phyloP scores from a whole-genome alignment of 2,888 invertebrate species.

The Torymus tubicola region DNA sequence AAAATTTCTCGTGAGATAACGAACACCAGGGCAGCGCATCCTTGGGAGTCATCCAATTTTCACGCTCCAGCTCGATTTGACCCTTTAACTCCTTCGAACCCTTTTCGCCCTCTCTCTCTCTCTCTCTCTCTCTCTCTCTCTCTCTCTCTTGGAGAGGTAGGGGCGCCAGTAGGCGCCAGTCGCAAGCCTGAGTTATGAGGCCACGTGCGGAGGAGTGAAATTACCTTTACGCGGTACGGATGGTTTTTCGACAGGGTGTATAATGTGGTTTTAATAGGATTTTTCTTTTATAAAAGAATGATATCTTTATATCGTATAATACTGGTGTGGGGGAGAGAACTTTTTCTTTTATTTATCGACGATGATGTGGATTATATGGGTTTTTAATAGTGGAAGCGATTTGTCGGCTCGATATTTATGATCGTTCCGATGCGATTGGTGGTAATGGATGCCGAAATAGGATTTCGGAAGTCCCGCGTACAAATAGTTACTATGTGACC shows the following conservation, averaged over 20 bases:
- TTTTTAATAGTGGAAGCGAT: too few species aligned
- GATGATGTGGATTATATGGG: too few species aligned
- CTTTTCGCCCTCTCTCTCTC: constrained; percentile 26
- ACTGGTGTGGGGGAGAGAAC: too few species aligned
- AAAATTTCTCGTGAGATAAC: constrained; percentile 37
- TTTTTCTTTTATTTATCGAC: background rate
- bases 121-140: constrained; percentile 9
- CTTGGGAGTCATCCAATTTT: constrained; percentile 49
- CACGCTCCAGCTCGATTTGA: constrained; percentile 44
- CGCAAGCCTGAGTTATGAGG: constrained; percentile 46
- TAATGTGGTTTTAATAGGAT: too few species aligned
- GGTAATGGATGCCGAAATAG: too few species aligned
- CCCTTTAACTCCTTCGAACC: constrained; percentile 42
- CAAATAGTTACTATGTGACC: too few species aligned
- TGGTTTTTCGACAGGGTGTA: background rate
- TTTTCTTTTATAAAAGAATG: too few species aligned
- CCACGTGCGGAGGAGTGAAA: background rate
- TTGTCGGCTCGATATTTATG: too few species aligned
- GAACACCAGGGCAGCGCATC: background rate
- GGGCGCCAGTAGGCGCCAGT: constrained; percentile 12
- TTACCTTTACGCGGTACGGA: constrained; percentile 9
- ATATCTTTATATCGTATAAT: too few species aligned
- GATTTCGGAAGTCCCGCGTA: too few species aligned
- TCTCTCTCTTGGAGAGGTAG: background rate
- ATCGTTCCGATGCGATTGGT: too few species aligned